Evolutionary conservation across 2,797 vertebrate genomes (phyloP).

Genomic region (Leucoraja ocellata): DNA sequence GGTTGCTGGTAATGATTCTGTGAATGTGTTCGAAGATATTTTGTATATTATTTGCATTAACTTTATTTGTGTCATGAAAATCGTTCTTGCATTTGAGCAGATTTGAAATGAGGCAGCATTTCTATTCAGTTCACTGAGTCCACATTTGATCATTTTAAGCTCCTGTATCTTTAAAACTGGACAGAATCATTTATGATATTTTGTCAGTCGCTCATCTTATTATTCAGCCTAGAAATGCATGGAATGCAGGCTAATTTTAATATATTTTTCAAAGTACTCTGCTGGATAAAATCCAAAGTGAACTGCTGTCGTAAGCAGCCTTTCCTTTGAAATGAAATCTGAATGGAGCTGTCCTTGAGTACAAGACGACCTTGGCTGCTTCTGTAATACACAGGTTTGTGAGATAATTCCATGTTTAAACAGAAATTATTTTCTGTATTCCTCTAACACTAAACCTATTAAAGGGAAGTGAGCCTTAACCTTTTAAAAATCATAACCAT

Average conservation of each 20-base stretch:
- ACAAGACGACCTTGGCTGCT: slow-evolving; percentile 2
- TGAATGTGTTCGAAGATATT: neutral
- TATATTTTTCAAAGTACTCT: neutral
- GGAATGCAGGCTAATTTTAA: neutral
- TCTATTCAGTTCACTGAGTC: neutral
- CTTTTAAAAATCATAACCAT: too few species aligned
- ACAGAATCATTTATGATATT: neutral
- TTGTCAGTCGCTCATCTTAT: neutral
- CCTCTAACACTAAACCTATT: neutral
- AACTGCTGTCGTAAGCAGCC: neutral
- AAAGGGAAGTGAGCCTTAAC: neutral
- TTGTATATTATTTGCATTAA: neutral
- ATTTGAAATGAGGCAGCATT: neutral
- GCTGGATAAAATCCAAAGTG: neutral
- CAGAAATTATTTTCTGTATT: neutral
- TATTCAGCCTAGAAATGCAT: neutral
- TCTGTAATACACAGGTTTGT: neutral
- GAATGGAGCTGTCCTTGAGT: neutral
- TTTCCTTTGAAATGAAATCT: slow-evolving; percentile 14
- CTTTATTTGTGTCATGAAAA: neutral
- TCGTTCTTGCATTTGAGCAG: neutral
- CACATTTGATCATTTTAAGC: slow-evolving; percentile 21
- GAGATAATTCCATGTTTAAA: neutral
- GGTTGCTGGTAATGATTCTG: neutral
- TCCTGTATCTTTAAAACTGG: neutral